phyloP scores from a whole-genome alignment of 2,113 vertebrate genomes.

The Cricetomys ansorgei region DNA sequence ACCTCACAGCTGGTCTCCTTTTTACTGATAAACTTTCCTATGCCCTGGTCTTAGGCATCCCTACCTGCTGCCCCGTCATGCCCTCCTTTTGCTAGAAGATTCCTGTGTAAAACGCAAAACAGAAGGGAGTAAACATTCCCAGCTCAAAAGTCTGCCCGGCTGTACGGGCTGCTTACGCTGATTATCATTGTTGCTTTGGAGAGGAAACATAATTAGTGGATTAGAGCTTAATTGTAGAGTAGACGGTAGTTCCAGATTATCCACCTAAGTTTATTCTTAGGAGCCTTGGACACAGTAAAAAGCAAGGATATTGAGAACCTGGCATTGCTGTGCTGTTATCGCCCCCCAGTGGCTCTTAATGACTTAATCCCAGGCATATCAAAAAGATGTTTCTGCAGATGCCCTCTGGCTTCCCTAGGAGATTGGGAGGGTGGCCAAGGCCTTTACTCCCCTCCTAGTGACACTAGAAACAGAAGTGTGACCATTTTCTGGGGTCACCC shows the following conservation, averaged over 20 bases:
- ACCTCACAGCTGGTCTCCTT: neutral
- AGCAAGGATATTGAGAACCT: neutral
- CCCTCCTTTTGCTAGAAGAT: neutral
- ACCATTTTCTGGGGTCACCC: neutral
- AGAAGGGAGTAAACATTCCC: neutral
- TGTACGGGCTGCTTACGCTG: neutral
- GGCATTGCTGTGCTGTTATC: conserved; percentile 64
- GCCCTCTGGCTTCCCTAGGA: neutral
- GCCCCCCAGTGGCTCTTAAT: conserved; percentile 78
- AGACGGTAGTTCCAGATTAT: conserved; percentile 38
- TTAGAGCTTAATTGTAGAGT: conserved; percentile 36
- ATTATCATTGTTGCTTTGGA: conserved; percentile 32
- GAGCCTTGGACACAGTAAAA: conserved; percentile 32
- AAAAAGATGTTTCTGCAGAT: neutral
- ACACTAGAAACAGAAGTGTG: neutral
- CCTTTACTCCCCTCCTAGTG: neutral
- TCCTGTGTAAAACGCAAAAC: neutral
- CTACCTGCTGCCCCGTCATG: neutral
- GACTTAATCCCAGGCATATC: neutral
- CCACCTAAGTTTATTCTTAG: conserved; percentile 54
- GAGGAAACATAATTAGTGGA: conserved; percentile 54
- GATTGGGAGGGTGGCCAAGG: neutral
- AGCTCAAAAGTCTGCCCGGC: neutral
- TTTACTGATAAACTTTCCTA: neutral
- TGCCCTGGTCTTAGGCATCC: neutral